Evolutionary conservation across 1,140 invertebrate genomes (phyloP).

Genomic region (Zeugodacus cucurbitae): DNA sequence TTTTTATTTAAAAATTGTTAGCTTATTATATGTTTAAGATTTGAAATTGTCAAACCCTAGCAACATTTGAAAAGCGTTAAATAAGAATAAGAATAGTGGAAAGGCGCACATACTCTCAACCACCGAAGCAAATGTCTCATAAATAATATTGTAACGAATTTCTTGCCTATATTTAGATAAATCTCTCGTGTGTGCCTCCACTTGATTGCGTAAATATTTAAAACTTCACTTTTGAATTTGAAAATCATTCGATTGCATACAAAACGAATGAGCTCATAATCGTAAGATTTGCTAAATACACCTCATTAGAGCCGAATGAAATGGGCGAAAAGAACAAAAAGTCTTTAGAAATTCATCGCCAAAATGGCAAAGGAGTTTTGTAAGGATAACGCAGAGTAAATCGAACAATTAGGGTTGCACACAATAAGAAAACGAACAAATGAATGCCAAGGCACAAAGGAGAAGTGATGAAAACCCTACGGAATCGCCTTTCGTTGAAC

Average conservation of each 20-base stretch:
- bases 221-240: not conserved
- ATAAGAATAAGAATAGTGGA: not conserved
- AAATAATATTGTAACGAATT: not conserved
- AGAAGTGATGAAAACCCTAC: not conserved
- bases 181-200: not conserved
- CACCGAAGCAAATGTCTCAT: not conserved
- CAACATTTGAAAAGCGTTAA: not conserved
- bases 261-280: not conserved
- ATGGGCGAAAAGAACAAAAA: constrained; percentile 11
- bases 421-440: not conserved
- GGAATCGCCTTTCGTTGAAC: not conserved
- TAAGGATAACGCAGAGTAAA: not conserved
- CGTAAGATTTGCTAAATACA: not conserved
- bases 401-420: not conserved
- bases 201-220: constrained; percentile 32
- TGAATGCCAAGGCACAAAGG: not conserved
- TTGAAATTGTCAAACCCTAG: not conserved
- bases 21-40: too few relatives aligned
- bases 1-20: too few relatives aligned
- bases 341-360: not conserved
- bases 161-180: not conserved
- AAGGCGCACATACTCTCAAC: too few relatives aligned
- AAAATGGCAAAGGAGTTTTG: not conserved
- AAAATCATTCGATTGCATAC: not conserved
- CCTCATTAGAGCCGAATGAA: not conserved